Evolutionary conservation across 2,797 vertebrate genomes (phyloP).

Genomic region (Clarias fuscus): DNA sequence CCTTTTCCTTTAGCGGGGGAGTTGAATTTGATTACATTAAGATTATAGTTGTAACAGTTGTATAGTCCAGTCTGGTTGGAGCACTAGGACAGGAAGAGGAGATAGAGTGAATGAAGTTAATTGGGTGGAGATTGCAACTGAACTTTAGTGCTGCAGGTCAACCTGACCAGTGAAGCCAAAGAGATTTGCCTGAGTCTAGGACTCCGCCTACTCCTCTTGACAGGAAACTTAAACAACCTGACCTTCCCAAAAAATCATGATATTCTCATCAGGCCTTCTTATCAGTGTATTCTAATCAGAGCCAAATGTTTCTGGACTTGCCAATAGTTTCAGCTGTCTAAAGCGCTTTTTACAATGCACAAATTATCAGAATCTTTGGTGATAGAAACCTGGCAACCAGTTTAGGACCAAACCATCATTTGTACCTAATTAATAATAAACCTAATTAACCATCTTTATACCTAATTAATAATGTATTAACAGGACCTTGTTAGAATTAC

Average conservation of each 20-base stretch:
- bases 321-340: background rate
- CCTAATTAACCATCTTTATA: too few species aligned
- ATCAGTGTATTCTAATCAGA: conserved; percentile 3
- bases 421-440: background rate
- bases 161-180: conserved; percentile 28
- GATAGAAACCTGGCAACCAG: background rate
- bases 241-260: background rate
- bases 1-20: background rate
- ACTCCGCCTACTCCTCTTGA: background rate
- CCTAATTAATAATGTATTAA: background rate
- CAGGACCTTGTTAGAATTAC: background rate
- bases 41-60: background rate
- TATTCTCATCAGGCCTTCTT: background rate
- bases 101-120: conserved; percentile 25
- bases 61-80: conserved; percentile 9
- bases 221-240: background rate
- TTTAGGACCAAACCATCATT: background rate
- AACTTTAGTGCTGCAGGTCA: conserved; percentile 37
- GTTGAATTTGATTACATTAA: background rate
- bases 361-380: background rate
- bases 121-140: background rate
- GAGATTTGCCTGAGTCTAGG: background rate
- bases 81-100: conserved; percentile 45
- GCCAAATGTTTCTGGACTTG: background rate
- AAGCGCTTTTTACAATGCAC: background rate